Conservation (phyloP, 2,888 invertebrate species). For the Drosophila dives region DNA sequence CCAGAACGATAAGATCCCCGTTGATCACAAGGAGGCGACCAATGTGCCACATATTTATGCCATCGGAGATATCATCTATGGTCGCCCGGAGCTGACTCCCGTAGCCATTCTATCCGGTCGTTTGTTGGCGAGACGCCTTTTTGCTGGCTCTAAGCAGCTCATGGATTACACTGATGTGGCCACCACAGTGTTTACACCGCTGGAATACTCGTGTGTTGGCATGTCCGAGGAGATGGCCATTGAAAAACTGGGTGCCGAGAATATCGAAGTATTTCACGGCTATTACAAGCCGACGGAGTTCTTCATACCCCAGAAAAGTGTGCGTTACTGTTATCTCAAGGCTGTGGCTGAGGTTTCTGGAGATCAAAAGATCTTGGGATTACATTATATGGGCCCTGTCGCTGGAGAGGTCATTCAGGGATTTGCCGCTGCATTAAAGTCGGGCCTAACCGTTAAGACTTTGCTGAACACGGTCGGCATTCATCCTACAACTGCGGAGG, state of each 20-base stretch:
- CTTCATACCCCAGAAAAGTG: conserved; percentile 94
- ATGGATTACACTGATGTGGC: conserved; percentile 95
- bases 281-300: conserved; percentile 98
- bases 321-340: conserved; percentile 95
- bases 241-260: conserved; percentile 89
- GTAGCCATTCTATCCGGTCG: conserved; percentile 96
- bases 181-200: conserved; percentile 97
- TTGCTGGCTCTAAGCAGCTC: conserved; percentile 86
- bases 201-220: conserved; percentile 97
- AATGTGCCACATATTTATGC: conserved; percentile 95
- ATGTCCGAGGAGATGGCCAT: conserved; percentile 94
- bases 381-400: conserved; percentile 95
- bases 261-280: conserved; percentile 95
- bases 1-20: conserved; percentile 89
- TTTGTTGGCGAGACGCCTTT: conserved; percentile 91
- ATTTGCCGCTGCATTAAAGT: conserved; percentile 94
- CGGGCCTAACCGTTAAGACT: conserved; percentile 91
- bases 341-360: conserved; percentile 88
- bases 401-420: conserved; percentile 98
- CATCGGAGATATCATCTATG: conserved; percentile 95
- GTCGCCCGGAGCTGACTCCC: conserved; percentile 95
- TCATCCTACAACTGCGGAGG: conserved; percentile 96
- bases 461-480: conserved; percentile 94
- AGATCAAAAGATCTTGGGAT: conserved; percentile 92
- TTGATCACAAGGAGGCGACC: conserved; percentile 91